Evolutionary conservation across 1,140 invertebrate species (phyloP).

Genomic region (Zaprionus taronus): DNA sequence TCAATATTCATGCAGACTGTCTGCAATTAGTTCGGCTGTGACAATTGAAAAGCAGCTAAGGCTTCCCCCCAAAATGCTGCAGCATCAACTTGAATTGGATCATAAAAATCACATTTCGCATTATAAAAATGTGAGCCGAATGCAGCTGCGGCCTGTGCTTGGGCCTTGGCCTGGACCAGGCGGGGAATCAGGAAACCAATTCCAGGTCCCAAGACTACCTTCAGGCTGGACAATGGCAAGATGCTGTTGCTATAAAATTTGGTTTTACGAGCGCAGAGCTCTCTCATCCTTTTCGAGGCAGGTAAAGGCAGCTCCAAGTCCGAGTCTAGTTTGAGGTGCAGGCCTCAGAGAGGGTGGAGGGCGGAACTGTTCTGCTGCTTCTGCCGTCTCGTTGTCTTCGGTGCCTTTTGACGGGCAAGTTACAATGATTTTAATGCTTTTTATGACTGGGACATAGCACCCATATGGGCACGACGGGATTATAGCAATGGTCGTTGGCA

Average conservation of each 20-base stretch:
- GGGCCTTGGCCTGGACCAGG: not conserved
- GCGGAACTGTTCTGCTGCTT: not conserved
- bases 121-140: slow-evolving; percentile 64
- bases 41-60: slow-evolving; percentile 73
- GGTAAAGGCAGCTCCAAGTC: slow-evolving; percentile 52
- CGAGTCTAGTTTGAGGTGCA: slow-evolving; percentile 2
- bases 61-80: slow-evolving; percentile 37
- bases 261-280: slow-evolving; percentile 68
- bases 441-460: slow-evolving; percentile 71
- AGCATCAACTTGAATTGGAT: slow-evolving; percentile 75
- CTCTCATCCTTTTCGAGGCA: slow-evolving; percentile 53
- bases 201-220: slow-evolving; percentile 9
- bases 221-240: slow-evolving; percentile 17
- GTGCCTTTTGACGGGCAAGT: slow-evolving; percentile 67
- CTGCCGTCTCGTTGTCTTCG: slow-evolving; percentile 30
- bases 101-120: slow-evolving; percentile 81
- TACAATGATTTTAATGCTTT: slow-evolving; percentile 81
- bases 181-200: slow-evolving; percentile 34
- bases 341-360: slow-evolving; percentile 4
- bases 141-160: slow-evolving; percentile 59
- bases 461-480: slow-evolving; percentile 68
- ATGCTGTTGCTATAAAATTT: slow-evolving; percentile 66
- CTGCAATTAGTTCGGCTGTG: slow-evolving; percentile 55
- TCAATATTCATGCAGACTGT: slow-evolving; percentile 42
- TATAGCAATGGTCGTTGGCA: slow-evolving; percentile 37